These are phyloP conservation scores for Spatula clypeata DNA, from an alignment of 2,797 vertebrate species.

Conservation along the genomic window DNA sequence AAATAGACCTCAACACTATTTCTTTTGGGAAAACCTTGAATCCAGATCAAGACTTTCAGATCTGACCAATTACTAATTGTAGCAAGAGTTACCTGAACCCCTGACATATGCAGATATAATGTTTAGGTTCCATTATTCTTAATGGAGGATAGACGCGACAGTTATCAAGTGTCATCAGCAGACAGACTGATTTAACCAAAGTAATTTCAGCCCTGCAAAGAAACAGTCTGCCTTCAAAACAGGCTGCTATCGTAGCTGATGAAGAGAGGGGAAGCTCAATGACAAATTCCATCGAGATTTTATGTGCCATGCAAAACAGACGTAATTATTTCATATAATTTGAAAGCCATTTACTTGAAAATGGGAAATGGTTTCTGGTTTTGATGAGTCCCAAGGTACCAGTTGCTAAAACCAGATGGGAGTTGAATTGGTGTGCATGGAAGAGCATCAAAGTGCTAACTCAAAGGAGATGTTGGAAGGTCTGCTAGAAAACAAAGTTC, in stretches of 20 bases:
- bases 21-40: not conserved
- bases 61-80: not conserved
- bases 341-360: constrained; percentile 6
- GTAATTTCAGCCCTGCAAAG: not conserved
- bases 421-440: not conserved
- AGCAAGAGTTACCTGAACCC: not conserved
- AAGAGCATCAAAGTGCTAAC: not conserved
- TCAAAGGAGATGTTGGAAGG: not conserved
- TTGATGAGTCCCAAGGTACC: not conserved
- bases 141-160: not conserved
- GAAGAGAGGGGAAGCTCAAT: not conserved
- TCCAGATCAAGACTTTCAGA: not conserved
- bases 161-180: not conserved
- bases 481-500: not conserved
- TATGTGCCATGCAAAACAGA: not conserved
- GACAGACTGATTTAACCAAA: not conserved
- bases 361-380: not conserved
- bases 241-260: not conserved
- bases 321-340: not conserved
- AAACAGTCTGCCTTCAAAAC: not conserved
- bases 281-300: constrained; percentile 9
- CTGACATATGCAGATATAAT: not conserved
- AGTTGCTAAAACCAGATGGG: not conserved
- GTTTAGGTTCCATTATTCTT: not conserved
- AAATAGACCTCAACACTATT: not conserved